Evolutionary conservation across 2,888 invertebrate genomes (phyloP).

Genomic region (Diplazon laetatorius): DNA sequence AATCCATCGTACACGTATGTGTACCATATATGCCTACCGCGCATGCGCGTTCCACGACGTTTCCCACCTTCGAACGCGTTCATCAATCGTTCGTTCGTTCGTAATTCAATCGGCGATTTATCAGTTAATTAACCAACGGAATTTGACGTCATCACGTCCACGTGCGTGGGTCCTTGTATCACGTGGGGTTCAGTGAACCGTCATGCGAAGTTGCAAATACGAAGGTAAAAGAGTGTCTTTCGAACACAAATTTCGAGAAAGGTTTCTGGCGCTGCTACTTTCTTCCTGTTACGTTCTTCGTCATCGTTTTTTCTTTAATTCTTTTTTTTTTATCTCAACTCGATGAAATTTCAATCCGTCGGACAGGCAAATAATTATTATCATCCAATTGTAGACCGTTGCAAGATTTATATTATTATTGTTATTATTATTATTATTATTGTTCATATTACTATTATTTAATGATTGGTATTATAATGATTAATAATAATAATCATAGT

Average conservation of each 20-base stretch:
- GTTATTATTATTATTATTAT: too few species aligned
- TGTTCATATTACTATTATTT: too few species aligned
- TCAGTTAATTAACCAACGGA: constrained; percentile 32
- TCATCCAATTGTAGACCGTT: neutral
- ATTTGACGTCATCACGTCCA: constrained; percentile 34
- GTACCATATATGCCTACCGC: neutral
- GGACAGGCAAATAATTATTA: too few species aligned
- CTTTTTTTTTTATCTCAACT: too few species aligned
- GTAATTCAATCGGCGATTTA: constrained; percentile 45
- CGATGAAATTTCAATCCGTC: too few species aligned
- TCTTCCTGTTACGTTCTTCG: neutral
- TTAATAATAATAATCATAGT: too few species aligned
- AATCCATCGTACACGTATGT: constrained; percentile 4
- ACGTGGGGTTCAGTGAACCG: constrained; percentile 21
- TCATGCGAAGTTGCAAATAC: constrained; percentile 4
- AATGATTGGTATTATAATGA: too few species aligned
- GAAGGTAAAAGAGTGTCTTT: too few species aligned
- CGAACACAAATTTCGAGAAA: constrained; percentile 2
- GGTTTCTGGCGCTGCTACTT: constrained; percentile 40
- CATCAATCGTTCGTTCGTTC: constrained; percentile 31
- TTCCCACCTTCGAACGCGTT: constrained; percentile 19
- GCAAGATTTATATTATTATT: too few species aligned
- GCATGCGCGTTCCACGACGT: neutral
- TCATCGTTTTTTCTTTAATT: constrained; percentile 7
- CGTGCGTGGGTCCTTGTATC: constrained; percentile 24